Percentiles rank a stretch among this genome's conserved stretches.
These are phyloP conservation scores for Grus americana DNA, from an alignment of 2,113 vertebrate genomes.

Conservation along the genomic window DNA sequence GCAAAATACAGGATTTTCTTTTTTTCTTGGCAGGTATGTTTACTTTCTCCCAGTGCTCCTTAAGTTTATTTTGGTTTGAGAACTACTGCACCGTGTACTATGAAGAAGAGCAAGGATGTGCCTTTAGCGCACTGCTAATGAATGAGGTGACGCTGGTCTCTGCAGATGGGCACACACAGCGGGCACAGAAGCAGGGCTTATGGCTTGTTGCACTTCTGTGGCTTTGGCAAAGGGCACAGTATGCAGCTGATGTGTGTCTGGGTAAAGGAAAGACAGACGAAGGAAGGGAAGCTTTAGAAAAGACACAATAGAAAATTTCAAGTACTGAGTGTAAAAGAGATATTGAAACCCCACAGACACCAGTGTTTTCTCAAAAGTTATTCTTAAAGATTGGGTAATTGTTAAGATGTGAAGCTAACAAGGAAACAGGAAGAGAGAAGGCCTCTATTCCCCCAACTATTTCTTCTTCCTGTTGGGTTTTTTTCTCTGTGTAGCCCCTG, in stretches of 20 bases:
- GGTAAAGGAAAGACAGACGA: not conserved
- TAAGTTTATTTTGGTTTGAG: not conserved
- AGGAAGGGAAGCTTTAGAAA: not conserved
- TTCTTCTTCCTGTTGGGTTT: not conserved
- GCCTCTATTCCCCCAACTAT: not conserved
- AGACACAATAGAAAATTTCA: not conserved
- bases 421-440: not conserved
- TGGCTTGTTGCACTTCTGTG: not conserved
- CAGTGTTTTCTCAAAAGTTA: not conserved
- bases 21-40: not conserved
- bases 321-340: not conserved
- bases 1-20: not conserved
- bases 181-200: not conserved
- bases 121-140: not conserved
- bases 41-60: not conserved
- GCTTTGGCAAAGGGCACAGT: not conserved
- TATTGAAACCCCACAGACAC: not conserved
- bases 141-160: not conserved
- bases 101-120: not conserved
- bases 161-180: fast-evolving
- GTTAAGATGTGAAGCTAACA: not conserved
- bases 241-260: not conserved
- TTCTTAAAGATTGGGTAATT: not conserved
- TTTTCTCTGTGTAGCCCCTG: not conserved
- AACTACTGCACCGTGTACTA: not conserved